A percentile compares a stretch with the other conserved stretches of the same genome.
These are phyloP conservation scores for Spizaetus ornatus DNA, from an alignment of 2,113 vertebrate genomes.

Conservation along the genomic window DNA sequence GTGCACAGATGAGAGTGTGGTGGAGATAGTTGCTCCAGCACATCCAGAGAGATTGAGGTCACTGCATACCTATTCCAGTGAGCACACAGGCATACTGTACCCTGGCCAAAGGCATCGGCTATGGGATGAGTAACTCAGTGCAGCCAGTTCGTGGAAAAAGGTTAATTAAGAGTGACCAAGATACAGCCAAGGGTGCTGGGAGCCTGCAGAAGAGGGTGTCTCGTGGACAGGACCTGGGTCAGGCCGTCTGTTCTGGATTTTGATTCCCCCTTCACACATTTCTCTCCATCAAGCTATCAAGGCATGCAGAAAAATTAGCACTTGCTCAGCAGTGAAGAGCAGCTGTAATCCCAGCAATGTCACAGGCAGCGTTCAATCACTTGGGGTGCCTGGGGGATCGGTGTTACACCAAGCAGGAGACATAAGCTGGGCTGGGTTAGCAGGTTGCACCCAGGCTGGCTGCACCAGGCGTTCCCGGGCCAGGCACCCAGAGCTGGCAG, in stretches of 20 bases:
- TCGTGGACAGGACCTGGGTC: not conserved
- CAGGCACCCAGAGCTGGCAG: not conserved
- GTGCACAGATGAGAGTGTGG: not conserved
- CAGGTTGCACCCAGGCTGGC: not conserved
- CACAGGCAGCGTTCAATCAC: not conserved
- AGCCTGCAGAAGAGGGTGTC: not conserved
- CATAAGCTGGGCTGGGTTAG: not conserved
- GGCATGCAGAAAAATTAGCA: not conserved
- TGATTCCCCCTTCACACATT: not conserved
- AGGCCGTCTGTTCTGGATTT: not conserved
- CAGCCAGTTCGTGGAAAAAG: not conserved
- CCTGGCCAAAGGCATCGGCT: not conserved
- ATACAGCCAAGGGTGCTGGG: not conserved
- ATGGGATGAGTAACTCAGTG: not conserved
- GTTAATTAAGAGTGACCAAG: not conserved
- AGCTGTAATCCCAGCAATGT: not conserved
- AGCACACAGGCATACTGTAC: not conserved
- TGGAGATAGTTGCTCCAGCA: not conserved
- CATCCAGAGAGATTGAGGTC: not conserved
- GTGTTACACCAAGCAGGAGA: not conserved
- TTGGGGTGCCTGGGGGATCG: fast-evolving
- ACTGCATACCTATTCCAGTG: not conserved
- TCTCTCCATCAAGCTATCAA: not conserved
- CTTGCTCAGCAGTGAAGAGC: not conserved
- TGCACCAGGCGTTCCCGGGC: not conserved